Percentiles rank a stretch among this genome's conserved stretches.
phyloP scores from a whole-genome alignment of 2,113 vertebrate genomes.

The Halichoerus grypus region DNA sequence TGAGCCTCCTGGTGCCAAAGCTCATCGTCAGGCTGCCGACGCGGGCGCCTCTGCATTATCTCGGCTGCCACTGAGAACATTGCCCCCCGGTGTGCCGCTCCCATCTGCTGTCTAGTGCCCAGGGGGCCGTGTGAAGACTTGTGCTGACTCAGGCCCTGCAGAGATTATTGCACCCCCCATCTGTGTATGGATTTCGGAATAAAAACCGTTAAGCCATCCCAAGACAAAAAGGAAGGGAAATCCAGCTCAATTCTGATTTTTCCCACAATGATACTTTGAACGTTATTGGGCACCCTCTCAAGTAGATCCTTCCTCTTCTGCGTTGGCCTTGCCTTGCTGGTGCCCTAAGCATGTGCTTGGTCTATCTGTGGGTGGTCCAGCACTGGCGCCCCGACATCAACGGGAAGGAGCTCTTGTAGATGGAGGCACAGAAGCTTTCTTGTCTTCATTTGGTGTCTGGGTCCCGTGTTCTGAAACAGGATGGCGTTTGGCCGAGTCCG shows the following conservation, averaged over 20 bases:
- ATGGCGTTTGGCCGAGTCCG: neutral
- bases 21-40: neutral
- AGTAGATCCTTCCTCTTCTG: no score
- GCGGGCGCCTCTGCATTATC: accelerated
- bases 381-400: neutral
- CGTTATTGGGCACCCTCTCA: neutral
- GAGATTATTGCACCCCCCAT: neutral
- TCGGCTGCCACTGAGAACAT: neutral
- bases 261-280: neutral
- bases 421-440: neutral
- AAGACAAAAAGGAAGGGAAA: neutral
- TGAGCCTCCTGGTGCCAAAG: neutral
- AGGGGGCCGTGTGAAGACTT: neutral
- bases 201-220: neutral
- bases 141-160: neutral
- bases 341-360: neutral
- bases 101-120: neutral
- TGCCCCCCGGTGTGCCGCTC: accelerated
- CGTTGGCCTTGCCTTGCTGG: neutral
- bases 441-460: neutral
- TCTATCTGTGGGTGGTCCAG: neutral
- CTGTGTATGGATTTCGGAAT: neutral
- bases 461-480: neutral
- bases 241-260: neutral
- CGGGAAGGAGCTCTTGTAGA: neutral